Percentiles rank a stretch among this genome's conserved stretches.
These are phyloP conservation scores for Tethea ocularis DNA, from an alignment of 2,888 invertebrate genomes.

Conservation along the genomic window DNA sequence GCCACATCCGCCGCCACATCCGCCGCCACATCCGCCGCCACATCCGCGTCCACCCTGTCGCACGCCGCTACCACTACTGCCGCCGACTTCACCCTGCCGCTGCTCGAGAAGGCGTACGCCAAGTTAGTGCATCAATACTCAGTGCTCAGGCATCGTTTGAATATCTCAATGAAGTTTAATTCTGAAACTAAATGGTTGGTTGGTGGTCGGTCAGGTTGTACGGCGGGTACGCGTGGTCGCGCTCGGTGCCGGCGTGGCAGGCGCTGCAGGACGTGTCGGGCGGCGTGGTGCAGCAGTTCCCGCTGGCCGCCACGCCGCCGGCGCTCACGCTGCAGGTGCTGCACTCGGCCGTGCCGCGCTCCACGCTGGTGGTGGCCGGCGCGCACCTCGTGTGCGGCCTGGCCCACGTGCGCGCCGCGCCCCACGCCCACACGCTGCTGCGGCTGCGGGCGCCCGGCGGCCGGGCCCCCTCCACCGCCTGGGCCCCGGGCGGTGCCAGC, in stretches of 20 bases:
- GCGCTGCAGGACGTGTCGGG: constrained; percentile 90
- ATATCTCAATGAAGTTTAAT: too few relatives aligned
- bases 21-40: too few relatives aligned
- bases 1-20: background rate
- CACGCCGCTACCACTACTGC: too few relatives aligned
- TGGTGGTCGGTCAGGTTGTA: constrained; percentile 83
- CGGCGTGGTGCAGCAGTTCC: constrained; percentile 89
- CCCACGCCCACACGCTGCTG: constrained; percentile 77
- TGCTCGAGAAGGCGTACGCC: constrained; percentile 92
- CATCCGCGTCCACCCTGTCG: too few relatives aligned
- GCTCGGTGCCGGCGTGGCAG: constrained; percentile 83
- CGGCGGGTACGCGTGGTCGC: constrained; percentile 87
- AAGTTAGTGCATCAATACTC: constrained; percentile 79
- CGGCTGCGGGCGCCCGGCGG: constrained; percentile 84
- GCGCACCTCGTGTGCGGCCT: constrained; percentile 89
- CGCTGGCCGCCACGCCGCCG: constrained; percentile 84
- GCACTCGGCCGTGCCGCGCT: constrained; percentile 87
- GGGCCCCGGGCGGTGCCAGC: constrained; percentile 88
- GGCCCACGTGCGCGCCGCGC: constrained; percentile 84
- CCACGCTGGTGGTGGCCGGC: constrained; percentile 87
- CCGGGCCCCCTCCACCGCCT: constrained; percentile 86
- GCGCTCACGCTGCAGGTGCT: constrained; percentile 87
- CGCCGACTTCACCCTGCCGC: constrained; percentile 89
- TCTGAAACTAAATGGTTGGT: too few relatives aligned
- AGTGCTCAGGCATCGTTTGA: too few relatives aligned